Evolutionary conservation across 1,140 invertebrate genomes (phyloP), one percentile per base, ranked within the genome.

Genomic region (Vanessa atalanta): DNA sequence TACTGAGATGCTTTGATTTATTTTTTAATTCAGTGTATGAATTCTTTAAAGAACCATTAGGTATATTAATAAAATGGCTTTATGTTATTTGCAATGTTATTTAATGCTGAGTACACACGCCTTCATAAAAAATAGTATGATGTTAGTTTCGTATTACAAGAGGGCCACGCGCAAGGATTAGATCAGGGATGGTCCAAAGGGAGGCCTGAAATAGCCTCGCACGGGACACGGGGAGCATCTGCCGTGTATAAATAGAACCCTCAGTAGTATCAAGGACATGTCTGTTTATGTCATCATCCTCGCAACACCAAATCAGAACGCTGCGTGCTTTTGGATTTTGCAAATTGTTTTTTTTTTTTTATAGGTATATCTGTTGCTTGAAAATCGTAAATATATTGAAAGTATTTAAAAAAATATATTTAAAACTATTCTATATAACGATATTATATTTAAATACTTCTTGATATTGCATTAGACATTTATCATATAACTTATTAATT

Each of bases 201-300:
- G 77, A 78, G 79, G 79, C 80, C 78, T 75, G 80, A 88, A 90
- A 92, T 89, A 89, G 81, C 80, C 83, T 67, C 80, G 85, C 89
- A 86, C 88, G 86, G 81, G 88, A 78, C 85, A 83, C 75, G 74
- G 79, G 79, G 79, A 79, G 83, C 90, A 90, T 90, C 90, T 90
- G 90, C 84, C 65, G 76, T 47, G 73, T 85, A 90, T 84, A 87
- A 88, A 92, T 92, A 92, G 88, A 76, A 77, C 84, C 88, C 90
- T 85, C 83, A 89, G 90, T 92, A 90, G 90, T 90, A 92, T 89
- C 90, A 92, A 92, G 90, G 90, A 88, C 90, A 87, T 75, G 50
- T 16, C n/a, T 48, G 61, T 74, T 72, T 61, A 75, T 65, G 63
- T 70, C 61, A 47, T 50, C 53, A 47, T 51, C 65, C 12, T 53